Conservation (phyloP, 2,888 invertebrate genomes). For the Drosophila quasianomalipes region DNA sequence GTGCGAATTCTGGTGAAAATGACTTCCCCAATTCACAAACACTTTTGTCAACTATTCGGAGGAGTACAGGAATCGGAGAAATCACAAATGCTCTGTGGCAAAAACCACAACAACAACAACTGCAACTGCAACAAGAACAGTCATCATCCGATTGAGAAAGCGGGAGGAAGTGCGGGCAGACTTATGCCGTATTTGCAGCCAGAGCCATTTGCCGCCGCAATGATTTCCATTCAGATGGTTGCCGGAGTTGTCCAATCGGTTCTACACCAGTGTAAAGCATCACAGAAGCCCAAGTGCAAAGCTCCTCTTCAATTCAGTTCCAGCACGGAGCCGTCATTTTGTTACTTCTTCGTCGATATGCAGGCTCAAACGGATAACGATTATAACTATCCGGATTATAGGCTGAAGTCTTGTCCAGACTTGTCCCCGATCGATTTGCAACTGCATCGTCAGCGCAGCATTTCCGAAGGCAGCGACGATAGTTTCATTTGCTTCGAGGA, state of each 20-base stretch:
- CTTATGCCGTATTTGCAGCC: slow-evolving; percentile 52
- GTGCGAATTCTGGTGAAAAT: slow-evolving; percentile 56
- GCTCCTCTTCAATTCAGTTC: slow-evolving; percentile 41
- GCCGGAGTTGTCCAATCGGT: slow-evolving; percentile 64
- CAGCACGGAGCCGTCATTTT: slow-evolving; percentile 48
- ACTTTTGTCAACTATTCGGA: slow-evolving; percentile 49
- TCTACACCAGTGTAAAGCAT: slow-evolving; percentile 54
- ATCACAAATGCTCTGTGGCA: slow-evolving; percentile 28
- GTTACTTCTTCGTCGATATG: slow-evolving; percentile 68
- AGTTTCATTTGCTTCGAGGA: slow-evolving; percentile 73
- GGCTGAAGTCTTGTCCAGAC: slow-evolving; percentile 42
- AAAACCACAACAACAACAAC: slow-evolving; percentile 35
- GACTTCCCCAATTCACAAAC: slow-evolving; percentile 69
- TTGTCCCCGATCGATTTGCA: slow-evolving; percentile 19
- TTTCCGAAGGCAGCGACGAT: slow-evolving; percentile 70
- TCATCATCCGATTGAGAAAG: slow-evolving; percentile 21
- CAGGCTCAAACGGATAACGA: slow-evolving; percentile 44
- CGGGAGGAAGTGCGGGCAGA: slow-evolving; percentile 19
- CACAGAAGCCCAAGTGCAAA: slow-evolving; percentile 47
- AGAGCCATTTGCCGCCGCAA: slow-evolving; percentile 60
- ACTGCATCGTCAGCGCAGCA: slow-evolving; percentile 59
- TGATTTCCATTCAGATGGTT: slow-evolving; percentile 62
- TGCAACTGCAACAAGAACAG: slow-evolving; percentile 8
- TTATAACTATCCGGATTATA: slow-evolving; percentile 32
- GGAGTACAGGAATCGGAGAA: slow-evolving; percentile 47